A percentile compares a stretch with the other conserved stretches of the same genome.
Evolutionary conservation across 1,140 invertebrate genomes (phyloP).

Genomic region (Meloidogyne exigua): DNA sequence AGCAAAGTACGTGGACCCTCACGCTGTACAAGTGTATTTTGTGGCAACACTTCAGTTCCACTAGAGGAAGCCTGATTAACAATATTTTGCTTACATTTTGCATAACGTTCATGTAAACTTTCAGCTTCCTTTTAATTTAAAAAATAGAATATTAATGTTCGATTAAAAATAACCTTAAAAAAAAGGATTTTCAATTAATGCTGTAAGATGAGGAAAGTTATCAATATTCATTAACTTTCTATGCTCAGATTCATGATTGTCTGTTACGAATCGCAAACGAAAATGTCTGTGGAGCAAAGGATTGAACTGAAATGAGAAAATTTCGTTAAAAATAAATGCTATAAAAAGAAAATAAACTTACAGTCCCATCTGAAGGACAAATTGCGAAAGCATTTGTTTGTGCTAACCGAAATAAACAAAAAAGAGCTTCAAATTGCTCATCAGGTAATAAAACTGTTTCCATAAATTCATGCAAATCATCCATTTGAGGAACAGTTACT

Average conservation of each 20-base stretch:
- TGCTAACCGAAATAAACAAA: conserved; percentile 33
- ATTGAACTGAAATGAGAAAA: conserved; percentile 32
- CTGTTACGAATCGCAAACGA: conserved; percentile 12
- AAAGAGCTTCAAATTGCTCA: conserved; percentile 36
- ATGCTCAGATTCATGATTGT: conserved; percentile 5
- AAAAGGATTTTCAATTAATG: conserved; percentile 6
- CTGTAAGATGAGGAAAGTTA: conserved; percentile 11
- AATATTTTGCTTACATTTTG: conserved; percentile 1
- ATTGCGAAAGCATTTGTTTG: conserved; percentile 36
- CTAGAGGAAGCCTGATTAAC: background rate
- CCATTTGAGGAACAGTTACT: conserved; percentile 35
- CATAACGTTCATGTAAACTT: conserved; percentile 13
- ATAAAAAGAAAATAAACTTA: conserved; percentile 11
- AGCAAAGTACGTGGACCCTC: background rate
- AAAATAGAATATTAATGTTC: background rate
- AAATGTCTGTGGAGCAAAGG: conserved; percentile 31
- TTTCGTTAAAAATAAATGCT: background rate
- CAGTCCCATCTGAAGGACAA: conserved; percentile 36
- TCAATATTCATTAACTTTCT: background rate
- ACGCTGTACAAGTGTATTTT: background rate
- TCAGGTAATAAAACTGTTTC: conserved; percentile 30
- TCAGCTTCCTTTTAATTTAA: conserved; percentile 19
- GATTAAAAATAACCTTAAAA: conserved; percentile 1
- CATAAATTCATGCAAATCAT: conserved; percentile 31
- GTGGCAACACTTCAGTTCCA: background rate